A percentile compares a stretch with the other conserved stretches of the same genome.
Evolutionary conservation across 2,888 invertebrate genomes (phyloP).

Genomic region (Rhamnusium bicolor): DNA sequence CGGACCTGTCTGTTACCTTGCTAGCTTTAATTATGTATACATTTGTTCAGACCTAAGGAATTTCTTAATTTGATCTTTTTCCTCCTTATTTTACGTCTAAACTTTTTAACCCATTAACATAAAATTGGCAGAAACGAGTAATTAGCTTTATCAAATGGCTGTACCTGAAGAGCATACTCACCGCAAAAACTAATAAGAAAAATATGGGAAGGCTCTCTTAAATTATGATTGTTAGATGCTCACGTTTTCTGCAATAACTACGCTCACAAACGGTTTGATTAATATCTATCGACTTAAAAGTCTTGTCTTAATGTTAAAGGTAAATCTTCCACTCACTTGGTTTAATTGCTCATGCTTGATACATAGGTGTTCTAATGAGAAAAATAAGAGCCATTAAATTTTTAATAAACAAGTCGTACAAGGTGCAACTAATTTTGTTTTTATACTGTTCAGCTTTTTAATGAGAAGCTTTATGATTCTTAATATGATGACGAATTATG

Average conservation of each 20-base stretch:
- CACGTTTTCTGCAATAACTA: conserved; percentile 21
- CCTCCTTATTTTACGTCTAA: conserved; percentile 2
- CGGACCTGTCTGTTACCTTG: neutral
- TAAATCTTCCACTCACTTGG: conserved; percentile 1
- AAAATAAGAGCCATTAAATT: no score
- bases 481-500: no score
- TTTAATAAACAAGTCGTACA: no score
- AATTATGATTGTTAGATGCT: conserved; percentile 18
- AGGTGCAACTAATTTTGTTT: no score
- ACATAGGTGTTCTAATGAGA: no score
- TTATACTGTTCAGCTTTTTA: no score
- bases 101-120: conserved; percentile 19
- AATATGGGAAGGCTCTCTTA: conserved; percentile 16
- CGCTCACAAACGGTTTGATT: conserved; percentile 7
- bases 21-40: neutral
- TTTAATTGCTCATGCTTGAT: neutral
- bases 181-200: conserved; percentile 6
- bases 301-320: conserved; percentile 11
- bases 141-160: conserved; percentile 15
- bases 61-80: conserved; percentile 2
- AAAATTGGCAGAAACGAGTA: neutral
- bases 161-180: neutral
- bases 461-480: no score
- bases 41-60: neutral
- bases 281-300: conserved; percentile 19